Evolutionary conservation across 1,140 invertebrate genomes (phyloP).

Genomic region (Drosophila novamexicana): DNA sequence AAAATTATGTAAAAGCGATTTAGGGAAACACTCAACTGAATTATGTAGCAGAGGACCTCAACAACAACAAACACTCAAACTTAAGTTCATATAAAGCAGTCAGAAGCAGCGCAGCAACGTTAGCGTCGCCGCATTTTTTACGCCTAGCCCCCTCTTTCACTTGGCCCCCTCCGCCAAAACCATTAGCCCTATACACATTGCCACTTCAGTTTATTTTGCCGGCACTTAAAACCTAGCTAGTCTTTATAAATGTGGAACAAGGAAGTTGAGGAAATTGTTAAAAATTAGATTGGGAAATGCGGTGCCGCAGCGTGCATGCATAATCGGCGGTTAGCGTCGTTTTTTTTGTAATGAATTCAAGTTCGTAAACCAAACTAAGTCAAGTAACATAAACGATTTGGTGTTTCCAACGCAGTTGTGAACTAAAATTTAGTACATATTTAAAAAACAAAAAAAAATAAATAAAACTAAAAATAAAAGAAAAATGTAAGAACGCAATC

Average conservation of each 20-base stretch:
- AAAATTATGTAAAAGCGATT: constrained; percentile 42
- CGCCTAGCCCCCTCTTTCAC: background rate
- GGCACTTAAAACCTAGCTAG: constrained; percentile 61
- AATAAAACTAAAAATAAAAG: constrained; percentile 23
- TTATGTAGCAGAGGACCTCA: constrained; percentile 23
- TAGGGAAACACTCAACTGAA: constrained; percentile 38
- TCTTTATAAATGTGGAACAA: constrained; percentile 55
- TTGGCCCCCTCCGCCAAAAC: no score
- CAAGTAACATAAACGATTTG: constrained; percentile 75
- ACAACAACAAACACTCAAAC: constrained; percentile 11
- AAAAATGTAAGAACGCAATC: constrained; percentile 47
- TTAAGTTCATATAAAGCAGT: constrained; percentile 18
- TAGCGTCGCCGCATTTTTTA: constrained; percentile 15
- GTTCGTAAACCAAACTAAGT: constrained; percentile 77
- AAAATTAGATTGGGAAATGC: constrained; percentile 44
- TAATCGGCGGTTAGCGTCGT: constrained; percentile 43
- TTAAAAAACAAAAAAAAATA: constrained; percentile 45
- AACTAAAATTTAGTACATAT: constrained; percentile 81
- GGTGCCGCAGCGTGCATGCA: constrained; percentile 29
- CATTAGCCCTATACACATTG: background rate
- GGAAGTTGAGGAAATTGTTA: constrained; percentile 32
- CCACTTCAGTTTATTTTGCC: constrained; percentile 54
- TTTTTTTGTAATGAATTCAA: constrained; percentile 52
- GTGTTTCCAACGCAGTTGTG: constrained; percentile 81
- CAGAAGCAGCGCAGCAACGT: constrained; percentile 19